Percentiles rank a stretch among this genome's conserved stretches.
Evolutionary conservation across 2,888 invertebrate genomes (phyloP).

Genomic region (Orthosia gothica): DNA sequence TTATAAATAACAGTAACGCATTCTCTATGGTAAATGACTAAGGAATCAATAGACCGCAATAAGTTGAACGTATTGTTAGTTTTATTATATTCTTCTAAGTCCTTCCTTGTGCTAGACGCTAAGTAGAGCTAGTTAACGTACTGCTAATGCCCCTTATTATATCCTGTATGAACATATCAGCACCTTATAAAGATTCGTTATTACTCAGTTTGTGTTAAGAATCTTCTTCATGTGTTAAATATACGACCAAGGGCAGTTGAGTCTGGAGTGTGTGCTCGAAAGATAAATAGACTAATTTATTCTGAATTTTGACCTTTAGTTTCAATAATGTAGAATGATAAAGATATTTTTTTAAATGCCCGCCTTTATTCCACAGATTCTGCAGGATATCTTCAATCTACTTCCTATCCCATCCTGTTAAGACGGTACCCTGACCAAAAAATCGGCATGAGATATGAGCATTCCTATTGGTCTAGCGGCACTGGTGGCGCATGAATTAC

Average conservation of each 20-base stretch:
- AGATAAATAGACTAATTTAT: conserved; percentile 41
- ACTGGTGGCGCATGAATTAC: no score
- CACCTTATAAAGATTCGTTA: conserved; percentile 88
- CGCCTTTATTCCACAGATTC: background rate
- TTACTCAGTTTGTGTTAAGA: conserved; percentile 82
- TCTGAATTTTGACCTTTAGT: conserved; percentile 11
- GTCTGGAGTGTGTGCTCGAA: conserved; percentile 66
- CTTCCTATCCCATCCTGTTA: background rate
- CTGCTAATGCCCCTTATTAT: conserved; percentile 83
- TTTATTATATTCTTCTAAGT: conserved; percentile 62
- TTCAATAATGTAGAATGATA: background rate
- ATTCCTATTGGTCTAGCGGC: no score
- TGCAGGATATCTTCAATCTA: background rate
- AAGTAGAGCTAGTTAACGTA: conserved; percentile 72
- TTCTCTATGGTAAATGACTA: background rate
- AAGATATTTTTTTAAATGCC: background rate
- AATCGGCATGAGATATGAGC: no score
- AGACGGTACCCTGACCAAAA: no score
- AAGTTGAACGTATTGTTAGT: conserved; percentile 27
- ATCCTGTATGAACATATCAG: conserved; percentile 81
- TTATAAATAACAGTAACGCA: background rate
- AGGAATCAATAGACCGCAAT: conserved; percentile 29
- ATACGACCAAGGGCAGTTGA: conserved; percentile 83
- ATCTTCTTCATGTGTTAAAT: conserved; percentile 83
- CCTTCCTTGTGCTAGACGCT: conserved; percentile 76